Percentiles rank a stretch among this genome's conserved stretches.
Evolutionary conservation across 1,140 invertebrate species (phyloP).

Genomic region (Anagrus nilaparvatae): DNA sequence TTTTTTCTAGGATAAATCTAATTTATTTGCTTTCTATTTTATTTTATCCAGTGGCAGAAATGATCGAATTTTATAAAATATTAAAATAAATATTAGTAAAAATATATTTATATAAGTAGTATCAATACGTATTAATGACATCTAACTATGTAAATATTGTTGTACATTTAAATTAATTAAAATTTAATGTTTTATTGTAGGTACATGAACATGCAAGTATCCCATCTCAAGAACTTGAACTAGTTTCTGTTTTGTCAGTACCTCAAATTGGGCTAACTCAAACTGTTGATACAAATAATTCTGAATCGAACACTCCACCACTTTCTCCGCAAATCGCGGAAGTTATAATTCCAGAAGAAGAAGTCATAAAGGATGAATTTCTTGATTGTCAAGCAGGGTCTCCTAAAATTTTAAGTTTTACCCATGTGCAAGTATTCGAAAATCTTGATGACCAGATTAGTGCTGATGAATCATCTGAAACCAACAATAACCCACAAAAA

Average conservation of each 20-base stretch:
- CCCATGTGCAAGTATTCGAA: constrained; percentile 26
- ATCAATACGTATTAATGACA: too few relatives aligned
- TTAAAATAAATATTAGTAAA: not conserved
- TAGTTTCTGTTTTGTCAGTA: constrained; percentile 46
- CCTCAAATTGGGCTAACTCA: constrained; percentile 47
- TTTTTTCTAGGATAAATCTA: too few relatives aligned
- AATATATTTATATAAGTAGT: too few relatives aligned
- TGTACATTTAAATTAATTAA: too few relatives aligned
- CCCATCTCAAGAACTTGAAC: too few relatives aligned
- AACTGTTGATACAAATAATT: constrained; percentile 45
- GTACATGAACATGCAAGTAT: too few relatives aligned
- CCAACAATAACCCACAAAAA: constrained; percentile 32
- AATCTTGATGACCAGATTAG: constrained; percentile 25
- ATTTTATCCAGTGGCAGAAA: too few relatives aligned
- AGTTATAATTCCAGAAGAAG: constrained; percentile 31
- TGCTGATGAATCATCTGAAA: constrained; percentile 19
- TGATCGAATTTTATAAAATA: not conserved
- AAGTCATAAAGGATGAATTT: too few relatives aligned
- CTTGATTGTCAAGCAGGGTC: constrained; percentile 25
- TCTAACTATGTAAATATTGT: too few relatives aligned
- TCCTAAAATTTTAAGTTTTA: constrained; percentile 33
- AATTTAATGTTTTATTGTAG: too few relatives aligned
- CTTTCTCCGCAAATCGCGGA: constrained; percentile 31
- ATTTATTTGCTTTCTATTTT: too few relatives aligned
- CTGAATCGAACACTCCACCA: constrained; percentile 44